A percentile compares a stretch with the other conserved stretches of the same genome.
Conservation (phyloP, 2,113 vertebrate species). For the Morone saxatilis region DNA sequence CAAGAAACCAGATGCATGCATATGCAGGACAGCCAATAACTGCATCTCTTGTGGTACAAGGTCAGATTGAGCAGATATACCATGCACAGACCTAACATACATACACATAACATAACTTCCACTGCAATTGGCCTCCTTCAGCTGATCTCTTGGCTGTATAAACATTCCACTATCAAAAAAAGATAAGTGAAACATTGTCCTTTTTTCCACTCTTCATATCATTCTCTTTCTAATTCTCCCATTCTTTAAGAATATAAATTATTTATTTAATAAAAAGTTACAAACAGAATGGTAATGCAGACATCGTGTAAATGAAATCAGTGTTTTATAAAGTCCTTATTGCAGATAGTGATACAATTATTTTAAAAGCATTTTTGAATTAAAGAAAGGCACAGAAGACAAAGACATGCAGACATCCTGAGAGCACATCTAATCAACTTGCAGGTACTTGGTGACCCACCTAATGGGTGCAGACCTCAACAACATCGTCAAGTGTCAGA, state of each 20-base stretch:
- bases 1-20: not conserved
- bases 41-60: not conserved
- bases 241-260: not conserved
- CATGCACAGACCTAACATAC: not conserved
- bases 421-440: slow-evolving; percentile 28
- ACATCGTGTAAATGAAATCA: not conserved
- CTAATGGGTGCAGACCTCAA: slow-evolving; percentile 99
- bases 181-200: not conserved
- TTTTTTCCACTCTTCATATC: not conserved
- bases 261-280: not conserved
- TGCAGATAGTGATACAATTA: not conserved
- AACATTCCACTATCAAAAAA: slow-evolving; percentile 4
- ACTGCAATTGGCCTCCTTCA: not conserved
- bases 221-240: not conserved
- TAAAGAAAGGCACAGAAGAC: not conserved
- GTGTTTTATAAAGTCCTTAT: not conserved
- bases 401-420: not conserved
- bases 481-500: slow-evolving; percentile 99
- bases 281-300: not conserved
- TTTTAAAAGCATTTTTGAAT: not conserved
- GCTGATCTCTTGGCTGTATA: not conserved
- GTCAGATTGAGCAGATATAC: slow-evolving; percentile 4
- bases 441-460: slow-evolving; percentile 96
- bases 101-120: not conserved
- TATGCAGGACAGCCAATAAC: not conserved